Percentiles rank a stretch among this genome's conserved stretches.
phyloP scores from a whole-genome alignment of 2,113 vertebrate genomes.

The Aegithalos caudatus region DNA sequence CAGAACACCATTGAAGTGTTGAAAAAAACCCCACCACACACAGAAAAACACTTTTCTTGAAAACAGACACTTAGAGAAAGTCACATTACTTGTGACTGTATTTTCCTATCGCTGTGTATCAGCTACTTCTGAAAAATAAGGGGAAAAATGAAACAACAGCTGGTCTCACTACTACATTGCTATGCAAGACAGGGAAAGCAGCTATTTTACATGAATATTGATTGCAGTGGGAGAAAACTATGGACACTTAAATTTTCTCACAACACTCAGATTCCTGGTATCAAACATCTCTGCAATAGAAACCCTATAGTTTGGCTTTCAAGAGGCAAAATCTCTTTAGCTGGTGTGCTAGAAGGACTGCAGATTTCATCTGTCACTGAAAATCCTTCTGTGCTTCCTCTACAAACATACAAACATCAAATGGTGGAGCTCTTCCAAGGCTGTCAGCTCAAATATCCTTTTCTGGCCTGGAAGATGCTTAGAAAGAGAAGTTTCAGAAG shows the following conservation, averaged over 20 bases:
- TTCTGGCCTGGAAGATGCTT: conserved; percentile 17
- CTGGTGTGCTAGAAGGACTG: conserved; percentile 32
- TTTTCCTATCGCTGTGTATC: background rate
- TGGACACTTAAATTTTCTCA: background rate
- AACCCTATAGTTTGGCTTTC: conserved; percentile 29
- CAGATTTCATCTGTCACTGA: conserved; percentile 59
- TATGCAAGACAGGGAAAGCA: background rate
- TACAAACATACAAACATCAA: conserved; percentile 55
- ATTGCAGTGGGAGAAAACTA: background rate
- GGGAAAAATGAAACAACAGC: background rate
- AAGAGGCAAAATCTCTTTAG: conserved; percentile 34
- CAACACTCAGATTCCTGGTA: conserved; percentile 5
- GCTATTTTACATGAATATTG: background rate
- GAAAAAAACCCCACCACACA: background rate
- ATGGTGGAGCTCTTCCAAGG: conserved; percentile 45
- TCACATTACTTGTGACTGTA: background rate
- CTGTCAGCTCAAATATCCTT: conserved; percentile 25
- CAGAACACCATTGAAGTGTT: background rate
- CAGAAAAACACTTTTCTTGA: background rate
- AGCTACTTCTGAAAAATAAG: background rate
- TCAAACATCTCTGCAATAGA: conserved; percentile 24
- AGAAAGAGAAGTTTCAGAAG: conserved; percentile 4
- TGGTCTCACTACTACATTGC: background rate
- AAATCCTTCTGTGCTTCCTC: conserved; percentile 35
- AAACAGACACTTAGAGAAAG: background rate